These are phyloP conservation scores for Aspidiotus rigidus DNA, from an alignment of 2,888 invertebrate genomes.

Conservation along the genomic window DNA sequence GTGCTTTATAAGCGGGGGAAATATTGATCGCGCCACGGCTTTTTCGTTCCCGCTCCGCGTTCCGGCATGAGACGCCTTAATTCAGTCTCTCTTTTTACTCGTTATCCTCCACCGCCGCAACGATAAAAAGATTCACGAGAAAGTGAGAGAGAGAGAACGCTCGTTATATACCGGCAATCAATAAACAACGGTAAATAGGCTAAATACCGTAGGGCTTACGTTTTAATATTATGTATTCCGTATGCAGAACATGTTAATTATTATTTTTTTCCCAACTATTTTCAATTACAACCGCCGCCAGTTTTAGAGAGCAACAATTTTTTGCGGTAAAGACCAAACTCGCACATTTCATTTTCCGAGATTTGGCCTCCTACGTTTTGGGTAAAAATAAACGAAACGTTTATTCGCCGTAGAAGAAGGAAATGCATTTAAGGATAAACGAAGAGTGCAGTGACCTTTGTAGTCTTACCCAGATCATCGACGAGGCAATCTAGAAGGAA, in stretches of 20 bases:
- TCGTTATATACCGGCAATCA: background rate
- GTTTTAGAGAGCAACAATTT: background rate
- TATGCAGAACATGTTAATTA: background rate
- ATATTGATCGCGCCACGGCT: constrained; percentile 26
- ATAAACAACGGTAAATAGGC: background rate
- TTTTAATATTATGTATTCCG: background rate
- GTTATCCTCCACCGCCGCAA: constrained; percentile 23
- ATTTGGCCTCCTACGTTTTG: no score
- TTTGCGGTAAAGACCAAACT: no score
- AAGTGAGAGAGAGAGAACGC: no score
- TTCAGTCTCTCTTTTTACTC: constrained; percentile 24
- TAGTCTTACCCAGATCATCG: no score
- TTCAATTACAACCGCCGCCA: constrained; percentile 4
- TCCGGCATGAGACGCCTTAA: constrained; percentile 26
- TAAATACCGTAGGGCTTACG: no score
- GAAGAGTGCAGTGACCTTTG: no score
- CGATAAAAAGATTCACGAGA: constrained; percentile 10
- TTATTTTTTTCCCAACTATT: background rate
- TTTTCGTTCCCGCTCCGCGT: constrained; percentile 6
- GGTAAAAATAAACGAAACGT: no score
- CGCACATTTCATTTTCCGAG: no score
- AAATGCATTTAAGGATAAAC: no score
- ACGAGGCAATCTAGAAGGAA: no score
- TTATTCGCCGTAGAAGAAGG: no score
- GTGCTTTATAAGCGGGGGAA: constrained; percentile 20